Conservation (phyloP, 2,888 invertebrate genomes). For the Conchocele bisecta region DNA sequence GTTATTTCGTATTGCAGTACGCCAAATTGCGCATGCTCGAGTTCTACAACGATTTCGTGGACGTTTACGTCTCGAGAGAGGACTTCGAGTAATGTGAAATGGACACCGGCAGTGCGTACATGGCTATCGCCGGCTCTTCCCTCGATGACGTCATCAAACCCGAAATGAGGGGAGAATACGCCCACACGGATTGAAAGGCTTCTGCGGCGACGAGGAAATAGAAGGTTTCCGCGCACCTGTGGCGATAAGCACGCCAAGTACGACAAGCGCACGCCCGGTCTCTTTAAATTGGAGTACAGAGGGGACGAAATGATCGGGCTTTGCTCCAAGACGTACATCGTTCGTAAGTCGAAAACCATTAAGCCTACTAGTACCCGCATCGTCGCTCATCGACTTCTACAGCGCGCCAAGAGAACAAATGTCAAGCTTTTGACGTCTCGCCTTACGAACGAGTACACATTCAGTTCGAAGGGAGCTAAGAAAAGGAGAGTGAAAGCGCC, state of each 20-base stretch:
- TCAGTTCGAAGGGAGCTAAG: slow-evolving; percentile 43
- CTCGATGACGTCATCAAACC: slow-evolving; percentile 10
- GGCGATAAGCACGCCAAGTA: too few species aligned
- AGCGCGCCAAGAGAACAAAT: not conserved
- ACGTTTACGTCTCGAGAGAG: slow-evolving; percentile 13
- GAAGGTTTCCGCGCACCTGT: too few species aligned
- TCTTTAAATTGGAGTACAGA: too few species aligned
- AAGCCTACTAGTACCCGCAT: slow-evolving; percentile 3
- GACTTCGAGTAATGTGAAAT: slow-evolving; percentile 40
- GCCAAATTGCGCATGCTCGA: slow-evolving; percentile 45
- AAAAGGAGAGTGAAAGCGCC: slow-evolving; percentile 31
- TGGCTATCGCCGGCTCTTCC: slow-evolving; percentile 7
- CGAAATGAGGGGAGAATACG: slow-evolving; percentile 5
- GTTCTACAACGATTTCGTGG: slow-evolving; percentile 30
- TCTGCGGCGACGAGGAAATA: too few species aligned
- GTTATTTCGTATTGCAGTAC: slow-evolving; percentile 44
- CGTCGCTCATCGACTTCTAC: slow-evolving; percentile 2
- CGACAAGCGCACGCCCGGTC: too few species aligned
- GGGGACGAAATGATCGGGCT: too few species aligned
- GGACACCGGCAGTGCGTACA: slow-evolving; percentile 48
- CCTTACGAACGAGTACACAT: slow-evolving; percentile 31
- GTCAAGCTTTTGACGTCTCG: not conserved
- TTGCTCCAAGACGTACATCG: too few species aligned
- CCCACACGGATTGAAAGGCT: too few species aligned
- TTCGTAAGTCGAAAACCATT: not conserved